Base-by-base conservation (phyloP, 2,113 vertebrate species). In the Sylvia atricapilla region DNA sequence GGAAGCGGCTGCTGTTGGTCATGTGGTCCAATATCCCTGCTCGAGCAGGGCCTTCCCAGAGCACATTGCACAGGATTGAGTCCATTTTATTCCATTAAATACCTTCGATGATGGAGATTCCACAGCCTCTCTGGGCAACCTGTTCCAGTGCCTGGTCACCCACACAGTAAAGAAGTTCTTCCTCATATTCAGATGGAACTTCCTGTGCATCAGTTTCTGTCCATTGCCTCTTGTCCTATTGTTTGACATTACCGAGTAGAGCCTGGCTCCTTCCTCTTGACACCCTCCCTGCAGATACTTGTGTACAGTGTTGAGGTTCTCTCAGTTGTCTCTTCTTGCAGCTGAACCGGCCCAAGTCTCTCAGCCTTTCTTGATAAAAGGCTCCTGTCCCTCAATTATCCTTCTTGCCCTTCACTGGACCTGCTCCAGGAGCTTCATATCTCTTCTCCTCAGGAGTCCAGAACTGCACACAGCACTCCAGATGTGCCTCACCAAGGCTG, bases 381-480 rank as follows among this genome's bases (percentile, higher is more conserved):
- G 17, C 6, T 72, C 31, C 24, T 2, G 10, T n/a, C 30, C 19
- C 35, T 66, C 9, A 56, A 0, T 25, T 13, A 72, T 22, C 17
- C 23, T 72, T 72, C 3, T 25, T 56, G 31, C 35, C 14, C 7
- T 56, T 18, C 6, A 5, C 0, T 49, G 9, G 31, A 72, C 35
- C n/a, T 0, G 0, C 30, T 25, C 20, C 16, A 47, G 49, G 41
- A 35, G 13, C 6, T 72, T 17, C 0, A 0, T 1, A 1, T 80
- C 6, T 7, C 41, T 1, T 31, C 24, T 31, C 3, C 59, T 27
- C 1, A 13, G 35, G 11, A 73, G 2, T 17, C 43, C 35, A 73
- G 13, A 50, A 2, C 35, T 72, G 75, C 6, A 9, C 50, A 18
- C 30, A 35, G 14, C 24, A 35, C 7, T 56, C 13, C 43, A 2